Evolutionary conservation across 2,113 vertebrate genomes (phyloP), one percentile per base, ranked within the genome.

Genomic region (Mellivora capensis): DNA sequence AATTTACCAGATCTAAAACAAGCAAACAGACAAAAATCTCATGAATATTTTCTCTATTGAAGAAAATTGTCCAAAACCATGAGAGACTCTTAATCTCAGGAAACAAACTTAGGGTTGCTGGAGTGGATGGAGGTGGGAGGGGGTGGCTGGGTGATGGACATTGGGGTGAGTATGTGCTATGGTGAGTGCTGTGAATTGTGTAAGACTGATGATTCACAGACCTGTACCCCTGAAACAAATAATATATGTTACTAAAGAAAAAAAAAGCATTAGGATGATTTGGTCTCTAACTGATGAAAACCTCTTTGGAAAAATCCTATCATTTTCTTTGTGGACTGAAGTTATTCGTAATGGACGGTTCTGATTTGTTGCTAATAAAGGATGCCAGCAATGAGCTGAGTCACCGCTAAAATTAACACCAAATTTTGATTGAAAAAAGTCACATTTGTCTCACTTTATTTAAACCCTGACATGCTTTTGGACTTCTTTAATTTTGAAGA

Each of bases 321-420:
- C 20, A 37, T 91, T 96, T 98, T 84, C 72, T 89, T 93, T 94
- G 80, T 52, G 42, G 72, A 79, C 42, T 57, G 14, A 77, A 57
- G 79, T 88, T 69, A 81, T 57, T 94, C 39, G 83, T 71, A 93
- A 97, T 93, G 72, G 91, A 96, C 69, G 59, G 20, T 72, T 97
- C 52, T 94, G 91, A 89, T 80, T 98, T 79, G 29, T 71, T 93
- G 79, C 82, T 98, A 93, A 91, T 97, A 96, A 87, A 91, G 17
- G 77, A 89, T 88, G 71, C 74, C 54, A 44, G 74, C 83, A 84
- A 90, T 3, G 8, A 87, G 88, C 29, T 91, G 91, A 98, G 79
- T 97, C 95, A 94, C 6, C 3, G 29, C 72, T 95, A 94, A 97
- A 96, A 95, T 94, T 96, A 91, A 96, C 64, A 69, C 20, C 21